phyloP scores from a whole-genome alignment of 2,797 vertebrate genomes.

The Sebastes matsubarae region DNA sequence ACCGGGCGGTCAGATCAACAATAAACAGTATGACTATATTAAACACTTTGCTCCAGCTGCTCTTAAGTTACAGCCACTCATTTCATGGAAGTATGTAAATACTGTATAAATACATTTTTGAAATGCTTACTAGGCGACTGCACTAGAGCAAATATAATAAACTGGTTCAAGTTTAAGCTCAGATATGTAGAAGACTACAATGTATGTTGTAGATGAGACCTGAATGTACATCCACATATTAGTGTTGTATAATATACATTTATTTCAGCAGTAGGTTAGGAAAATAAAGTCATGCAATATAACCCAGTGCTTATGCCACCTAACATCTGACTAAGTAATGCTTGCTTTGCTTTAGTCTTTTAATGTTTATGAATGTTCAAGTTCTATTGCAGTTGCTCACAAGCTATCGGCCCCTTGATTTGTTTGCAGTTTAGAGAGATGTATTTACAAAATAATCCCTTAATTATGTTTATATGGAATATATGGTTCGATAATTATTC shows the following conservation, averaged over 20 bases:
- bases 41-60: not conserved
- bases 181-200: slow-evolving; percentile 8
- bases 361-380: not conserved
- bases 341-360: slow-evolving; percentile 23
- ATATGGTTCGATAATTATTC: not conserved
- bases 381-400: not conserved
- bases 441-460: not conserved
- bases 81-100: slow-evolving; percentile 44
- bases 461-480: not conserved
- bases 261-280: slow-evolving; percentile 8
- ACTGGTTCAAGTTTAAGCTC: slow-evolving; percentile 9
- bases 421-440: not conserved
- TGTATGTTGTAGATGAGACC: slow-evolving; percentile 24
- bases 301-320: slow-evolving; percentile 1
- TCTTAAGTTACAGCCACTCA: not conserved
- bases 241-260: slow-evolving; percentile 23
- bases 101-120: slow-evolving; percentile 31
- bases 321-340: slow-evolving; percentile 5
- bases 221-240: slow-evolving; percentile 31
- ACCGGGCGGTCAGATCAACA: not conserved
- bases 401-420: not conserved
- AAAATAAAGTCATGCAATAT: slow-evolving; percentile 9
- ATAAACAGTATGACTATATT: not conserved
- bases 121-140: slow-evolving; percentile 10
- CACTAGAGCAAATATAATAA: slow-evolving; percentile 7